Base-by-base conservation (phyloP, 2,113 vertebrate genomes). In the Gobiocypris rarus region DNA sequence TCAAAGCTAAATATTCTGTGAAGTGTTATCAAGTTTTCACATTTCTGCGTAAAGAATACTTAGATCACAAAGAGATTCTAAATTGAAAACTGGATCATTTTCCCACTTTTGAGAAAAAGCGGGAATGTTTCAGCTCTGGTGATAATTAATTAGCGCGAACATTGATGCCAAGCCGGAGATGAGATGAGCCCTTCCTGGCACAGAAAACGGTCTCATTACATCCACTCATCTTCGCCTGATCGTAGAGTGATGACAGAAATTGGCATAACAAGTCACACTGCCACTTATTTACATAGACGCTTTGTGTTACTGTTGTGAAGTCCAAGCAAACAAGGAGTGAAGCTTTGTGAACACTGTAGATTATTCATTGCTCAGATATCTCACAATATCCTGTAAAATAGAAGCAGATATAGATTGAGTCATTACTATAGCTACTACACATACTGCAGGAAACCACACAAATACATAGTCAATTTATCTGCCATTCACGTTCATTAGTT, bases 71-170 rank as follows among this genome's bases (percentile, higher is more conserved):
- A 10, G 14, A 74, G 41, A 28, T 50, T 75, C 7, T 75, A 84
- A 89, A 78, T 87, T 45, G 54, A 14, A 31, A 52, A 87, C 81
- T 87, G 80, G 89, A 85, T 90, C 91, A 91, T 91, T 89, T 89
- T 88, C 50, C 75, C 63, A 87, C 85, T n/a, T n/a, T n/a, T 86
- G 88, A 86, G 69, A 91, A 84, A 50, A 80, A 82, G 14, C 79
- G 85, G 71, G 80, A 85, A 89, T 83, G 61, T 81, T 74, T 81
- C 84, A 89, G 86, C 82, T 87, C 79, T 87, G 76, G 82, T 87
- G 86, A 81, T 91, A 91, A 93, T 93, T 93, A 92, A 86, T 84
- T 87, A 82, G 63, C 86, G 41, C 67, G 84, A 87, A 87, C 84
- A 89, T 88, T 63, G 61, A 63, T 83, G 87, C 84, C 79, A 91